Evolutionary conservation across 2,797 vertebrate genomes (phyloP).

Genomic region (Staurois parvus): DNA sequence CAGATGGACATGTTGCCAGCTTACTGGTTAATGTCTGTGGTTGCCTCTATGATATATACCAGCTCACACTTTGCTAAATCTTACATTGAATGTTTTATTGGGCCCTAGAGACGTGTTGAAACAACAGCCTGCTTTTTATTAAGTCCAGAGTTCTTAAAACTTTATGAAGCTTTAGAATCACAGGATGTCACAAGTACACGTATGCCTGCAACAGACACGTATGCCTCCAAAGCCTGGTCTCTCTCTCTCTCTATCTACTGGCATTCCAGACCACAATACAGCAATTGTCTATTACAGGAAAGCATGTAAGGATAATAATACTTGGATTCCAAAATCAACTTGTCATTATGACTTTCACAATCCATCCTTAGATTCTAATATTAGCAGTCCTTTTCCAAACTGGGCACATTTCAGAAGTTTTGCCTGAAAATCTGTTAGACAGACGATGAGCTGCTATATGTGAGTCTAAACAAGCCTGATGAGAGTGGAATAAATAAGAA

Average conservation of each 20-base stretch:
- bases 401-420: not conserved
- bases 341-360: not conserved
- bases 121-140: no score
- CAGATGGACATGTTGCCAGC: not conserved
- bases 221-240: not conserved
- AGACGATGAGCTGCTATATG: constrained; percentile 1
- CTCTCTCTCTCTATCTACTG: not conserved
- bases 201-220: not conserved
- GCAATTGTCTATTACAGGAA: not conserved
- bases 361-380: constrained; percentile 5
- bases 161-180: not conserved
- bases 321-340: not conserved
- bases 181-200: not conserved
- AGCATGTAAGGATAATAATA: not conserved
- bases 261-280: not conserved
- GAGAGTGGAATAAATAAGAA: not conserved
- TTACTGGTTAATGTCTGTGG: not conserved
- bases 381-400: not conserved
- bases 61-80: not conserved
- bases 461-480: constrained; percentile 19
- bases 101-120: not conserved
- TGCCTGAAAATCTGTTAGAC: constrained; percentile 9
- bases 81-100: not conserved
- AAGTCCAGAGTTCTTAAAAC: no score
- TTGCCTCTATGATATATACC: not conserved